Conservation (phyloP, 2,888 invertebrate species). For the Dicyrtoma fusca region DNA sequence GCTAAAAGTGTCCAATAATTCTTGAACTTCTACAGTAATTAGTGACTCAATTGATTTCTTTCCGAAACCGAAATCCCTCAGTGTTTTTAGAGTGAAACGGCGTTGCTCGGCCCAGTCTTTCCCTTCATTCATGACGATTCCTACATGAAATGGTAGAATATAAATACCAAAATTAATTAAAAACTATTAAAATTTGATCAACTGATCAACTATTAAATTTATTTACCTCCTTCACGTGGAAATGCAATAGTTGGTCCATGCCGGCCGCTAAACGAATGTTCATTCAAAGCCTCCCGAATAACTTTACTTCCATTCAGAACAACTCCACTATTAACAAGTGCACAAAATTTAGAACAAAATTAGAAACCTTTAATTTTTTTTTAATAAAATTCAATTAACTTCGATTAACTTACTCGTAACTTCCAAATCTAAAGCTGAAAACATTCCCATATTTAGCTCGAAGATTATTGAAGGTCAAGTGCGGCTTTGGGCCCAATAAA, state of each 20-base stretch:
- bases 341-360: neutral
- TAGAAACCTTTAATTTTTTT: no score
- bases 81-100: conserved; percentile 22
- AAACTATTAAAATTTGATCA: neutral
- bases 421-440: conserved; percentile 33
- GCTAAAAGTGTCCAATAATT: conserved; percentile 18
- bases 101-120: conserved; percentile 33
- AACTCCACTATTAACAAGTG: conserved; percentile 22
- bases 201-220: neutral
- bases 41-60: conserved; percentile 21
- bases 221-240: conserved; percentile 27
- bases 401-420: conserved; percentile 26
- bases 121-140: conserved; percentile 22
- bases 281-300: conserved; percentile 24
- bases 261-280: conserved; percentile 19
- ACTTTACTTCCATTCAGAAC: conserved; percentile 26
- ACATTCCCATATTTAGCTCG: conserved; percentile 30
- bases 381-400: no score
- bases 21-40: conserved; percentile 13
- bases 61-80: conserved; percentile 35
- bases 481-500: conserved; percentile 19
- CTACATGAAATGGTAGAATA: conserved; percentile 2
- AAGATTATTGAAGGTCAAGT: conserved; percentile 6
- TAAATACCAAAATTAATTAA: neutral
- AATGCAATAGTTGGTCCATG: conserved; percentile 15